phyloP scores from a whole-genome alignment of 2,113 vertebrate species.

The Gallinago undulata region DNA sequence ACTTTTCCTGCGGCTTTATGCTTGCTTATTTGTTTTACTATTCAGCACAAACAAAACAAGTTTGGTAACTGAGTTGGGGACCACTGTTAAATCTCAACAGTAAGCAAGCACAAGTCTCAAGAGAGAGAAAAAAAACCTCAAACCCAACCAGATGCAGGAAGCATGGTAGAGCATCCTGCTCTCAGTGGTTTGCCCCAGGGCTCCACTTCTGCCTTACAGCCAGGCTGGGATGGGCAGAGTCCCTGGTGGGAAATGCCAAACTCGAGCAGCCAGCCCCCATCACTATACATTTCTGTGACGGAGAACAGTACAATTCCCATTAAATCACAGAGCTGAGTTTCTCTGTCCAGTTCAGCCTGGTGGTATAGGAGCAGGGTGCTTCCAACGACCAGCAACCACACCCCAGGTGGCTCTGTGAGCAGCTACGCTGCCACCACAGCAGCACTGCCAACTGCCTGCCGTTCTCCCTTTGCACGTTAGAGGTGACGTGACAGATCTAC shows the following conservation, averaged over 20 bases:
- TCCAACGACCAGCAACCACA: fast-evolving
- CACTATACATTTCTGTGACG: background rate
- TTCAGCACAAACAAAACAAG: background rate
- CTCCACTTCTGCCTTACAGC: background rate
- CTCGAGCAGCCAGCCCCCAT: fast-evolving
- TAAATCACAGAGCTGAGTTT: fast-evolving
- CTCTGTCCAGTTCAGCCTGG: background rate
- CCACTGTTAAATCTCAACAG: background rate
- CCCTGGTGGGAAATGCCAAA: background rate
- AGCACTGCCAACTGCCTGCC: background rate
- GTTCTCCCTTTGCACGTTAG: background rate
- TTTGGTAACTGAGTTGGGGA: background rate
- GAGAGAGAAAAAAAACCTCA: too few relatives aligned
- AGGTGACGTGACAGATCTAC: background rate
- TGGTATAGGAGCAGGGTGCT: fast-evolving
- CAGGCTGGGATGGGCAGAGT: fast-evolving
- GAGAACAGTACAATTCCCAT: background rate
- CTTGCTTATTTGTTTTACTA: background rate
- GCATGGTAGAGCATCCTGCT: fast-evolving
- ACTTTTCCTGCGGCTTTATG: background rate
- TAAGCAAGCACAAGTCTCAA: background rate
- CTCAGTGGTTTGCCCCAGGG: background rate
- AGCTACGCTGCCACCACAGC: fast-evolving
- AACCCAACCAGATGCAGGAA: background rate
- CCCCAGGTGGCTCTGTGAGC: fast-evolving